A percentile compares a stretch with the other conserved stretches of the same genome.
phyloP scores from a whole-genome alignment of 2,888 invertebrate species.

The Platycheirus rosarum region DNA sequence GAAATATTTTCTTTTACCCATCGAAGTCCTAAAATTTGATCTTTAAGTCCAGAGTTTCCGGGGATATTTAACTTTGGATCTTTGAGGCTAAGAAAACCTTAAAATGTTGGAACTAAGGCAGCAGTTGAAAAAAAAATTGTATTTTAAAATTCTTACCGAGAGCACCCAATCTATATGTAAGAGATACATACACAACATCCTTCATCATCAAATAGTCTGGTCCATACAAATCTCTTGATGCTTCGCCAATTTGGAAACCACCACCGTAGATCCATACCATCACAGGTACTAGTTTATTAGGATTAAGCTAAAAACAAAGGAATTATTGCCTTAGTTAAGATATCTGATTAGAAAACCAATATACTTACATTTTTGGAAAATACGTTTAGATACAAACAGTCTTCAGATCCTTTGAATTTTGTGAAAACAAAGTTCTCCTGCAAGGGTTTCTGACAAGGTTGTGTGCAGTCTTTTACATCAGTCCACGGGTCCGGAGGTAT shows the following conservation, averaged over 20 bases:
- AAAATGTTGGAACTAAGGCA: no score
- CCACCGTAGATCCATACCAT: slow-evolving; percentile 83
- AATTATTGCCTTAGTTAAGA: neutral
- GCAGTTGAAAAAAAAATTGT: no score
- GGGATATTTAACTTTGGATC: slow-evolving; percentile 83
- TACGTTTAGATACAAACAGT: slow-evolving; percentile 83
- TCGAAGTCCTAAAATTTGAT: slow-evolving; percentile 83
- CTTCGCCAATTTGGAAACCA: slow-evolving; percentile 82
- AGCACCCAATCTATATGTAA: slow-evolving; percentile 83
- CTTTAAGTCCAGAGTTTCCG: slow-evolving; percentile 84
- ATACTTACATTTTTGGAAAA: slow-evolving; percentile 76
- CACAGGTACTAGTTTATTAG: slow-evolving; percentile 78
- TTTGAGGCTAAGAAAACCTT: slow-evolving; percentile 83
- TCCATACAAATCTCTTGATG: slow-evolving; percentile 78
- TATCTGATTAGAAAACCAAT: neutral
- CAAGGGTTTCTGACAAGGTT: slow-evolving; percentile 77
- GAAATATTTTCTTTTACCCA: slow-evolving; percentile 83
- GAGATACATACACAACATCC: slow-evolving; percentile 82
- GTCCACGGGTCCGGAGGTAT: slow-evolving; percentile 81
- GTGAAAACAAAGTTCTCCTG: slow-evolving; percentile 78
- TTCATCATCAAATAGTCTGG: slow-evolving; percentile 82
- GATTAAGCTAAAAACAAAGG: slow-evolving; percentile 70
- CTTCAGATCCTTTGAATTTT: slow-evolving; percentile 82
- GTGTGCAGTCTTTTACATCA: slow-evolving; percentile 81
- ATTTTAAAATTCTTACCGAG: slow-evolving; percentile 77